A percentile compares a stretch with the other conserved stretches of the same genome.
phyloP scores from a whole-genome alignment of 2,797 vertebrate genomes.

The Manis crassicaudata region DNA sequence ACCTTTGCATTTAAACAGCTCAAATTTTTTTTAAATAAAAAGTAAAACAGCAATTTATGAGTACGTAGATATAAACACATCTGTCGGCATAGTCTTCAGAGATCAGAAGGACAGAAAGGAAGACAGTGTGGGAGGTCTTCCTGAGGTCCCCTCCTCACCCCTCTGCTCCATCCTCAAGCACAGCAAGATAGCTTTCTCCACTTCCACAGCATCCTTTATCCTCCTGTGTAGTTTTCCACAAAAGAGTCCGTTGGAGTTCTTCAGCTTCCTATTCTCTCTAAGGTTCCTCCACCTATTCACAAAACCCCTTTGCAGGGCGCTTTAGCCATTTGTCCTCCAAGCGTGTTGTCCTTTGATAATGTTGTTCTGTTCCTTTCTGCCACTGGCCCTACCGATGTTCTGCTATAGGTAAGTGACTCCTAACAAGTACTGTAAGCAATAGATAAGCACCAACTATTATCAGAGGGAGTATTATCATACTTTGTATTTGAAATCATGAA shows the following conservation, averaged over 20 bases:
- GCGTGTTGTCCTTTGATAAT: background rate
- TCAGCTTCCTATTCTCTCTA: background rate
- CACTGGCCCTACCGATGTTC: background rate
- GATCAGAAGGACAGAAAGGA: background rate
- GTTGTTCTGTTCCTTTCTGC: background rate
- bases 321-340: background rate
- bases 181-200: background rate
- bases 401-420: constrained; percentile 28
- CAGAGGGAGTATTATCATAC: constrained; percentile 27
- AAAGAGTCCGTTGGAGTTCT: background rate
- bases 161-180: background rate
- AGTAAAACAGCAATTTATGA: background rate
- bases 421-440: background rate
- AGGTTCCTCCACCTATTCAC: background rate
- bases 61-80: background rate
- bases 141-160: background rate
- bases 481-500: constrained; percentile 70
- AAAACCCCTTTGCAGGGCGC: background rate
- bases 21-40: background rate
- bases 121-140: accelerated
- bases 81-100: background rate
- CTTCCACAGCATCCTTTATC: too few relatives aligned
- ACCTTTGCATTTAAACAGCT: background rate
- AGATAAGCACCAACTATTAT: constrained; percentile 55
- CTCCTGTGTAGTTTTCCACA: background rate